Evolutionary conservation across 2,113 vertebrate genomes (phyloP).

Genomic region (Nycticorax nycticorax): DNA sequence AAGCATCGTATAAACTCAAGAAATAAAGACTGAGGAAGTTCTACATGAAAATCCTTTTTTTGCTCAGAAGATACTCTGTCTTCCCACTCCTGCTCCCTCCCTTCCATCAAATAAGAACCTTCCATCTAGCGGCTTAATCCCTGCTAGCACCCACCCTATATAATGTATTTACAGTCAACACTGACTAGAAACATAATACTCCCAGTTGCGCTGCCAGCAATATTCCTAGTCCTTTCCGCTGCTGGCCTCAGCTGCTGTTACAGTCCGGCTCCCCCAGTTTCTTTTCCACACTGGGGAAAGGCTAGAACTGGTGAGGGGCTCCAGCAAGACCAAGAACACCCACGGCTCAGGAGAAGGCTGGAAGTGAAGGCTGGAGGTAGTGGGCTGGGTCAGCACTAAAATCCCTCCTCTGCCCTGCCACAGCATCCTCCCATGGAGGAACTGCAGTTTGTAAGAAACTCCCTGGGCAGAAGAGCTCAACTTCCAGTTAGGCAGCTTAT

Average conservation of each 20-base stretch:
- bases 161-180: background rate
- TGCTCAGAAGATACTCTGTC: background rate
- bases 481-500: background rate
- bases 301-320: background rate
- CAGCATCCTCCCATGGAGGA: background rate
- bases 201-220: background rate
- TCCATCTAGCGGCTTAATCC: background rate
- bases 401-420: background rate
- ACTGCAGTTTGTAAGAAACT: background rate
- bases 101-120: background rate
- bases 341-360: background rate
- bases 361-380: background rate
- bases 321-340: background rate
- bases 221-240: background rate
- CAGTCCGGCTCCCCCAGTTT: background rate
- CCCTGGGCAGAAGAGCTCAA: background rate
- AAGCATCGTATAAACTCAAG: fast-evolving
- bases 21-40: background rate
- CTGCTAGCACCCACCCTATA: background rate
- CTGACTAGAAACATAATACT: background rate
- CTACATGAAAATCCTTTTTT: background rate
- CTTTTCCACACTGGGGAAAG: background rate
- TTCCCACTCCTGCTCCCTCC: background rate
- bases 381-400: background rate
- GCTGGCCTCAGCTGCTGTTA: background rate